A percentile compares a stretch with the other conserved stretches of the same genome.
Conservation (phyloP, 2,888 invertebrate species). For the Ctenicera cuprea region DNA sequence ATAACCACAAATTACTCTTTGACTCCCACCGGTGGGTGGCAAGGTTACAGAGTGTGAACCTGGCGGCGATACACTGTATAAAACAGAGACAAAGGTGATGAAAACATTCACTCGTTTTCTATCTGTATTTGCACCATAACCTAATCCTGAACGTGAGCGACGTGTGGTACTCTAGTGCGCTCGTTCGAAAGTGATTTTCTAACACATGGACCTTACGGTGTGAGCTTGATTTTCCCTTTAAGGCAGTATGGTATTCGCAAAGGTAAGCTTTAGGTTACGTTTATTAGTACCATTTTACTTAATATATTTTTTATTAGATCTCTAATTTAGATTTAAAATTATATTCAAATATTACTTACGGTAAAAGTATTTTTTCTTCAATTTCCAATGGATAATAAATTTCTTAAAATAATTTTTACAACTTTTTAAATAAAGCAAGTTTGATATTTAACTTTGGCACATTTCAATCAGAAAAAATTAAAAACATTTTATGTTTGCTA, state of each 20-base stretch:
- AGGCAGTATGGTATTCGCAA: constrained; percentile 17
- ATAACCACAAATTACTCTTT: constrained; percentile 42
- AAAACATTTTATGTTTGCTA: too few species aligned
- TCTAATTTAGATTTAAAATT: too few species aligned
- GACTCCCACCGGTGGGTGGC: constrained; percentile 51
- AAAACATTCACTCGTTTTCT: constrained; percentile 54
- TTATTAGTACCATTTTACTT: not conserved
- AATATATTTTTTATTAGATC: not conserved
- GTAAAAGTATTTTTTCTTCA: too few species aligned
- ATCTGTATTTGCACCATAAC: constrained; percentile 40
- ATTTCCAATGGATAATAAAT: too few species aligned
- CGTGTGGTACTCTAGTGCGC: constrained; percentile 31
- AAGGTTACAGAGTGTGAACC: constrained; percentile 56
- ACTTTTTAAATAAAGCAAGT: too few species aligned
- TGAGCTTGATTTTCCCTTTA: not conserved
- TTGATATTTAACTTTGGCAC: too few species aligned
- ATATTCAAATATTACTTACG: too few species aligned
- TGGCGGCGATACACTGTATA: constrained; percentile 56
- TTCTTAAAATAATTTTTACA: too few species aligned
- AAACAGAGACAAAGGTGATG: constrained; percentile 56
- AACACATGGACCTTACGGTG: constrained; percentile 25
- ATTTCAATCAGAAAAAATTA: too few species aligned
- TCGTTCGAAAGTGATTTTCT: constrained; percentile 24
- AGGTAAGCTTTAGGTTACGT: constrained; percentile 9
- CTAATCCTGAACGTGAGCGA: constrained; percentile 16